Percentiles rank a stretch among this genome's conserved stretches.
Evolutionary conservation across 2,113 vertebrate genomes (phyloP).

Genomic region (Rhadina sibilatrix): DNA sequence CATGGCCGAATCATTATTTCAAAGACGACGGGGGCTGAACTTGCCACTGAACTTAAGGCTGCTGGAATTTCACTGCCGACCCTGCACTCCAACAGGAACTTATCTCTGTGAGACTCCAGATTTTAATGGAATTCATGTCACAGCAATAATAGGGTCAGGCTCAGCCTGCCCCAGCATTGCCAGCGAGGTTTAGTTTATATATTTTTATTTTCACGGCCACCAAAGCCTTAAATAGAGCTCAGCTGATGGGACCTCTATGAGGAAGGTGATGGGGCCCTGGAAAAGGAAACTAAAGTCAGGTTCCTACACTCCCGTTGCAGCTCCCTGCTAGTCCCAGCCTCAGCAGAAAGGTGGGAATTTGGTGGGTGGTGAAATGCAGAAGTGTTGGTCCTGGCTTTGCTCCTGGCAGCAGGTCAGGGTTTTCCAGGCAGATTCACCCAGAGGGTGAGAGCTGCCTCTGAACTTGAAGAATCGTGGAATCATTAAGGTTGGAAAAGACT

Average conservation of each 20-base stretch:
- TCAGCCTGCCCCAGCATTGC: neutral
- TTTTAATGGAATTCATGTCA: neutral
- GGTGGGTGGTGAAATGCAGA: too few species aligned
- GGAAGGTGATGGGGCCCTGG: neutral
- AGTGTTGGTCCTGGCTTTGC: neutral
- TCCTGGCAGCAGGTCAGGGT: neutral
- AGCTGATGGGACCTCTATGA: neutral
- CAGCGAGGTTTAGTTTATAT: neutral
- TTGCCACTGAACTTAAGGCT: neutral
- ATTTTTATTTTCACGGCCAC: neutral
- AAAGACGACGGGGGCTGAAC: neutral
- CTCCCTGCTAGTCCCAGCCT: neutral
- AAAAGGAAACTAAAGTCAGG: neutral
- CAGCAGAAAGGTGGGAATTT: neutral
- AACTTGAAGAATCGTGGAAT: neutral
- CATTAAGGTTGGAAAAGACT: neutral
- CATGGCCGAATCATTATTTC: fast-evolving
- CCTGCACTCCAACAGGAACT: neutral
- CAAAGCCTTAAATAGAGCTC: neutral
- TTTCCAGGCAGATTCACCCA: neutral
- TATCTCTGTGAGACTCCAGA: neutral
- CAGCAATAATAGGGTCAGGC: neutral
- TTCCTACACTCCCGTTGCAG: fast-evolving
- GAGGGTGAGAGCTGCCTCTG: neutral
- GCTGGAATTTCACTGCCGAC: neutral